These are phyloP conservation scores for Xerus rutilus DNA, from an alignment of 2,797 vertebrate species.

Conservation along the genomic window DNA sequence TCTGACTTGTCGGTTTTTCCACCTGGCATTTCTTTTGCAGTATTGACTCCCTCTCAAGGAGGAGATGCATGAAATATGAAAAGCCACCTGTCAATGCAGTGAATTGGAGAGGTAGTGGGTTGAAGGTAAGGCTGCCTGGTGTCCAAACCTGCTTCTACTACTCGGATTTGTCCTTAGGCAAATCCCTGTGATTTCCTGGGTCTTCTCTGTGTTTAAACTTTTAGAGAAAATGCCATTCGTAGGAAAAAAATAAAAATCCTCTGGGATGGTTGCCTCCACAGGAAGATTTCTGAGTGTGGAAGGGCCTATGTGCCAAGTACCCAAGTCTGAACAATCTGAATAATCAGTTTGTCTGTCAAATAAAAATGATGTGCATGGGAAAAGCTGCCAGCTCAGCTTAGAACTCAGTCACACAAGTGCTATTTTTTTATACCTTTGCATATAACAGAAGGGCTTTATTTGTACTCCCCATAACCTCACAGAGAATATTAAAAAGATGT, in stretches of 20 bases:
- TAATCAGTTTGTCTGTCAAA: neutral
- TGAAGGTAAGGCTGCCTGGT: neutral
- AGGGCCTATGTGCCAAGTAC: neutral
- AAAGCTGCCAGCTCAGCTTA: neutral
- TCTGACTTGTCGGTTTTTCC: slow-evolving; percentile 77
- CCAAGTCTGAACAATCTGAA: slow-evolving; percentile 8
- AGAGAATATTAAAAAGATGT: neutral
- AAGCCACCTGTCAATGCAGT: neutral
- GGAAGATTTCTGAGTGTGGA: neutral
- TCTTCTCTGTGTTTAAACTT: neutral
- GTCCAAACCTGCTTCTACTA: neutral
- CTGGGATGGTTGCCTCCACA: neutral
- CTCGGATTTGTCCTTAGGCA: neutral
- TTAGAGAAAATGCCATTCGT: slow-evolving; percentile 6
- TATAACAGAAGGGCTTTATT: neutral
- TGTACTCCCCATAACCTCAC: neutral
- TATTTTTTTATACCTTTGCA: neutral
- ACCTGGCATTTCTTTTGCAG: slow-evolving; percentile 74
- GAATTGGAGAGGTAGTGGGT: neutral
- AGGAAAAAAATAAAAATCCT: neutral
- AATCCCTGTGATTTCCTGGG: neutral
- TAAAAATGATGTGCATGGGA: neutral
- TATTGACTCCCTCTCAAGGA: slow-evolving; percentile 3
- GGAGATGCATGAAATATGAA: neutral
- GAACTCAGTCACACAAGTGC: neutral